Base-by-base conservation (phyloP, 2,113 vertebrate genomes). In the Toxotes jaculatrix region DNA sequence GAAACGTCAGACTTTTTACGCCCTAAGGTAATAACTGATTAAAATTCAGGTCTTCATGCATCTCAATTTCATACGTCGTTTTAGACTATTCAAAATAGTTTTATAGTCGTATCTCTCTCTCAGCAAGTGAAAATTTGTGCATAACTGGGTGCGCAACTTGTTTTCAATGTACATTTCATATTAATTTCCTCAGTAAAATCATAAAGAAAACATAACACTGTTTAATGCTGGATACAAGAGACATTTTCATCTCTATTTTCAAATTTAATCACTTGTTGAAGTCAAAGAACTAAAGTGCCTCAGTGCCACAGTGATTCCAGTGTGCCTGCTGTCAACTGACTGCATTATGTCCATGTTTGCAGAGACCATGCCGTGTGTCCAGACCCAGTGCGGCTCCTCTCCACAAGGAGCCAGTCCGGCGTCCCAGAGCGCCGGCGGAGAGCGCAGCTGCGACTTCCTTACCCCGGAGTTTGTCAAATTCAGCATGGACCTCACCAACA, bases 401-500 rank as follows among this genome's bases (percentile, higher is more conserved):
- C 98, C 97, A 57, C 97, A 96, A 93, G 98, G 98, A 95, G 98
- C 98, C 96, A 97, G 97, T 93, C 96, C 97, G 88, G 98, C 97
- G 90, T 97, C 96, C 83, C 97, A 98, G 95, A 95, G 95, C 95
- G 95, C 97, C 95, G 94, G 93, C 84, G 96, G 94, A 89, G 97
- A 98, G 87, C 97, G 96, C 95, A 96, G 96, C 97, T 97, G 97
- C 94, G 98, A 98, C 92, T 97, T 99, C 95, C 93, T 99, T 90
- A 99, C 97, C 19, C 97, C 98, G 87, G 98, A 99, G 95, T 99
- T 99, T 71, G 98, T 99, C 90, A 99, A 99, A 96, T 99, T 98
- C 95, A 99, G 98, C 96, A 99, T 99, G 98, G 98, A 99, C 93
- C 96, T 99, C 67, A 98, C 97, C 86, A 99, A 99, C 96, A 98